These are phyloP conservation scores for Morone chrysops DNA, from an alignment of 2,113 vertebrate genomes.

Conservation along the genomic window DNA sequence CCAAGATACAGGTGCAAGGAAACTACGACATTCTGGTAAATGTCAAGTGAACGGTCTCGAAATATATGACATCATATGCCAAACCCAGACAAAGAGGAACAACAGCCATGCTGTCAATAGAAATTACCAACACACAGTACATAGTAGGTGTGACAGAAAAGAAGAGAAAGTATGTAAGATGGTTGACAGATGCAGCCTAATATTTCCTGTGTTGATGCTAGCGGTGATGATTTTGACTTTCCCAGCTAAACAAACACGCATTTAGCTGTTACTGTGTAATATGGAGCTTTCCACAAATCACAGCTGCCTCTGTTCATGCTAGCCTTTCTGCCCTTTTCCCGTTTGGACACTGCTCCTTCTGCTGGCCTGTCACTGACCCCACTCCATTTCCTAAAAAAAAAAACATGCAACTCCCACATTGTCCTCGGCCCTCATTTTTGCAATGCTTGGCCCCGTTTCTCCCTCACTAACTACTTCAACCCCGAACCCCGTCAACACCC, in stretches of 20 bases:
- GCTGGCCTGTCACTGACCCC: slow-evolving; percentile 68
- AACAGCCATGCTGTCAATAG: not conserved
- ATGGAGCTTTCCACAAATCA: slow-evolving; percentile 69
- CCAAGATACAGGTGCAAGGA: slow-evolving; percentile 47
- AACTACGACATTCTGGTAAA: slow-evolving; percentile 57
- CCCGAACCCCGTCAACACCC: slow-evolving; percentile 55
- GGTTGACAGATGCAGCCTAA: not conserved
- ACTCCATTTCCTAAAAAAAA: slow-evolving; percentile 27
- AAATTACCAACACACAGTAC: not conserved
- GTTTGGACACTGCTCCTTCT: slow-evolving; percentile 66
- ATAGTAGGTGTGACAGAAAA: not conserved
- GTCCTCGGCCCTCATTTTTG: slow-evolving; percentile 57
- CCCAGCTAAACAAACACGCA: slow-evolving; percentile 6
- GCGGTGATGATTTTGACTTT: not conserved
- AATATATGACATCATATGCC: slow-evolving; percentile 48
- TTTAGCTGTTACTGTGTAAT: slow-evolving; percentile 60
- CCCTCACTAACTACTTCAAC: slow-evolving; percentile 64
- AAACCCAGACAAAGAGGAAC: slow-evolving; percentile 24
- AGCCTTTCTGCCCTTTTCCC: slow-evolving; percentile 65
- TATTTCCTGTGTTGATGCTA: not conserved
- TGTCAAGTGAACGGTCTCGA: slow-evolving; percentile 20
- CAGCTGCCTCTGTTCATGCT: slow-evolving; percentile 74
- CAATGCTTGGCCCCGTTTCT: slow-evolving; percentile 53
- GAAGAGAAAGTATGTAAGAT: not conserved
- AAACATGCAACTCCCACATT: slow-evolving; percentile 42